Evolutionary conservation across 2,797 vertebrate species (phyloP).

Genomic region (Pogoniulus pusillus): DNA sequence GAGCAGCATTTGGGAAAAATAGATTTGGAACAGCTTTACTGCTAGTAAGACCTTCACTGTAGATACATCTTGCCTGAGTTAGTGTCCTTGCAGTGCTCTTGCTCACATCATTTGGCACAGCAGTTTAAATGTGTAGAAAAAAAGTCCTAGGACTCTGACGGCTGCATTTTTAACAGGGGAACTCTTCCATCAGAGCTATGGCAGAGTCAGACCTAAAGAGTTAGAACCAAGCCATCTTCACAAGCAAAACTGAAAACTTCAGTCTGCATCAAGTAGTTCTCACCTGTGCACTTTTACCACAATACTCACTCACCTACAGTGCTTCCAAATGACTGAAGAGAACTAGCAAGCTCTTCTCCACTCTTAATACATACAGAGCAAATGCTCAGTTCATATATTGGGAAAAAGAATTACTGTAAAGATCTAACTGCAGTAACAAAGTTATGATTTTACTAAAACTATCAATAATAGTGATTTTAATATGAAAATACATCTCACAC

Average conservation of each 20-base stretch:
- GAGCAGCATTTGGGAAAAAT: not conserved
- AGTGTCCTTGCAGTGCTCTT: not conserved
- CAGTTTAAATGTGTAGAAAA: not conserved
- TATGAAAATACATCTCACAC: not conserved
- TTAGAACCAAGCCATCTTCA: not conserved
- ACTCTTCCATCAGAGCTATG: not conserved
- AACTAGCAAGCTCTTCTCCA: not conserved
- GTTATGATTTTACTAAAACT: not conserved
- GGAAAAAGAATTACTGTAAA: not conserved
- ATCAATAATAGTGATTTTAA: not conserved
- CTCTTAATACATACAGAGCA: not conserved
- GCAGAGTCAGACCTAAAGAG: not conserved
- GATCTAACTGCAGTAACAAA: not conserved
- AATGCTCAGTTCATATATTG: not conserved
- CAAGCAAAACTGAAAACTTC: not conserved
- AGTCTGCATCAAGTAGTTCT: not conserved
- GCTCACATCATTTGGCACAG: not conserved
- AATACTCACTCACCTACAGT: fast-evolving
- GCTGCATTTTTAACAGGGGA: not conserved
- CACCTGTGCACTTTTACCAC: not conserved
- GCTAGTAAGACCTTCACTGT: not conserved
- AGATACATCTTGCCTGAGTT: not conserved
- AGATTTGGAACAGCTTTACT: not conserved
- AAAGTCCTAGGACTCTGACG: not conserved
- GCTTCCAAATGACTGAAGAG: not conserved